Evolutionary conservation across 1,140 invertebrate species (phyloP).

Genomic region (Cephus cinctus): DNA sequence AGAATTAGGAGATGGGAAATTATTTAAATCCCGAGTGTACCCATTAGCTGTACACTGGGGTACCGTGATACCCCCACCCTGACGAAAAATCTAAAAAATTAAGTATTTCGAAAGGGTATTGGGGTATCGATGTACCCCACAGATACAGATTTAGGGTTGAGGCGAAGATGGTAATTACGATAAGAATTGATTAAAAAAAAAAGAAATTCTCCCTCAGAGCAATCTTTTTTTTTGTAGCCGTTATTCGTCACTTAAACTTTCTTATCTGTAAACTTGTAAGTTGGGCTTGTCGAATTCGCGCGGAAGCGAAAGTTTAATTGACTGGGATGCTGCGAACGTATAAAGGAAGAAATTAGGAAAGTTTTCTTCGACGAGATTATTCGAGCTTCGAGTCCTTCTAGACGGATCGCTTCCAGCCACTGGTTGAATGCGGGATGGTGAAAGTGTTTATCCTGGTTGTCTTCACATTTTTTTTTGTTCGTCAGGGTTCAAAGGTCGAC

Average conservation of each 20-base stretch:
- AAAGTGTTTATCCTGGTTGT: no score
- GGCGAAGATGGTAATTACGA: no score
- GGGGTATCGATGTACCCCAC: no score
- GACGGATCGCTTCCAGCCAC: conserved; percentile 15
- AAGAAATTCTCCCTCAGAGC: no score
- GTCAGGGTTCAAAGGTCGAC: no score
- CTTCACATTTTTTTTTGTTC: no score
- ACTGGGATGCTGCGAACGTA: conserved; percentile 25
- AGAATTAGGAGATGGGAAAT: no score
- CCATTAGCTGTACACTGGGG: no score
- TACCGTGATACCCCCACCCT: conserved; percentile 9
- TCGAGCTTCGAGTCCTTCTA: neutral
- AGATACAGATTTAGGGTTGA: neutral
- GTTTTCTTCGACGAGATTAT: conserved; percentile 28
- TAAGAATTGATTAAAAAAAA: no score
- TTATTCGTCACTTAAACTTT: neutral
- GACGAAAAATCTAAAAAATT: no score
- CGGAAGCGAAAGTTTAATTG: conserved; percentile 33
- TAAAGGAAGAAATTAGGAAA: conserved; percentile 29
- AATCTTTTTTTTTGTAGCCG: neutral
- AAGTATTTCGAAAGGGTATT: no score
- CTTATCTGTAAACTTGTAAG: neutral
- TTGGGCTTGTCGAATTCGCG: neutral
- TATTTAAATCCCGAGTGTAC: no score
- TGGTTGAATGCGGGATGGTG: conserved; percentile 12